These are phyloP conservation scores for Mola mola DNA, from an alignment of 2,113 vertebrate species.

Conservation along the genomic window DNA sequence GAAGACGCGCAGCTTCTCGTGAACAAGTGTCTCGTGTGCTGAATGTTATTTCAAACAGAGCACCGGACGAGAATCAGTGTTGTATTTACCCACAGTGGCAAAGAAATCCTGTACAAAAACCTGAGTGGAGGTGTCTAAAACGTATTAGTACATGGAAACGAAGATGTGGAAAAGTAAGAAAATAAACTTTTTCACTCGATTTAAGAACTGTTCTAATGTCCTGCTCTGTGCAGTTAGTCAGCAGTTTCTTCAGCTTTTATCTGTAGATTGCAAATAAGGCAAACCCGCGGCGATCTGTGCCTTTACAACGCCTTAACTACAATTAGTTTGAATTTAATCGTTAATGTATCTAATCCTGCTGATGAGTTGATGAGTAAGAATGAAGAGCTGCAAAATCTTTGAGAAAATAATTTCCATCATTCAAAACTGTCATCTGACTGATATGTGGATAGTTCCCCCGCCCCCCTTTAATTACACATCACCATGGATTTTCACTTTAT, in stretches of 20 bases:
- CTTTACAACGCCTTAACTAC: no score
- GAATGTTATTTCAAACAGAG: slow-evolving; percentile 6
- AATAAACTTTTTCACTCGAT: slow-evolving; percentile 16
- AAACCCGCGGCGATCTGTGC: no score
- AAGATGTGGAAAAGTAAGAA: neutral
- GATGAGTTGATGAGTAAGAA: no score
- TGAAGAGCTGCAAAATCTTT: slow-evolving; percentile 26
- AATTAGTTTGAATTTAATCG: no score
- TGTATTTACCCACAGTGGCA: neutral
- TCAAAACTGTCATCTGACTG: neutral
- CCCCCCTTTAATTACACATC: neutral
- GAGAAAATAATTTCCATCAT: neutral
- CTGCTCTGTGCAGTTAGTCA: slow-evolving; percentile 18
- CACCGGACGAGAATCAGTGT: neutral
- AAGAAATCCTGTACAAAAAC: no score
- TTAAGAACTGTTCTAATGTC: slow-evolving; percentile 14
- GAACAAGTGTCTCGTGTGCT: neutral
- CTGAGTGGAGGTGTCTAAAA: no score
- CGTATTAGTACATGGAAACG: no score
- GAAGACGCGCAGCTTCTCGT: slow-evolving; percentile 14
- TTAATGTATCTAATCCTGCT: no score
- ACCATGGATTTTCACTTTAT: neutral
- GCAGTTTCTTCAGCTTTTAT: slow-evolving; percentile 25
- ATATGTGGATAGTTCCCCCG: no score
- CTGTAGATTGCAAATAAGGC: slow-evolving; percentile 17